phyloP scores from a whole-genome alignment of 2,888 invertebrate species.

The Agriopis aurantiaria region DNA sequence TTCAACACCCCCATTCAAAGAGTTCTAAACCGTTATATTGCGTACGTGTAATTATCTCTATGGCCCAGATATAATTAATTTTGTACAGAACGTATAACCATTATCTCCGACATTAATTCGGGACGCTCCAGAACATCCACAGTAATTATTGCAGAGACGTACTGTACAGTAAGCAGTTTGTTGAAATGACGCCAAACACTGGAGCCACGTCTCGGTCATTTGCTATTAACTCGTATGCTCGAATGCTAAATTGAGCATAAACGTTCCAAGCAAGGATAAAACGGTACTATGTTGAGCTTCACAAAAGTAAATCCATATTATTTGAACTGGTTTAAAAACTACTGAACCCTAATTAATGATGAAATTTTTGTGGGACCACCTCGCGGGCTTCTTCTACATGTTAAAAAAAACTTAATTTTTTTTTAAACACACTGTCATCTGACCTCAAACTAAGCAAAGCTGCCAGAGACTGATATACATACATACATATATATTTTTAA shows the following conservation, averaged over 20 bases:
- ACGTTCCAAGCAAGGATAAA: background rate
- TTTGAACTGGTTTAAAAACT: no score
- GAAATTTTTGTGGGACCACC: no score
- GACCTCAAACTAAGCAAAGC: no score
- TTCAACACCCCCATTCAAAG: background rate
- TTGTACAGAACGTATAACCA: constrained; percentile 25
- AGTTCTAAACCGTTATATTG: constrained; percentile 4
- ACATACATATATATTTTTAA: no score
- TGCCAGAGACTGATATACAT: no score
- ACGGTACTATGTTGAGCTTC: background rate
- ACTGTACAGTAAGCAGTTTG: constrained; percentile 26
- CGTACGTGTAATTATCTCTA: constrained; percentile 15
- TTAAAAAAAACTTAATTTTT: no score
- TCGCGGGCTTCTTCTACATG: no score
- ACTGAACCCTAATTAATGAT: no score
- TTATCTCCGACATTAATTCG: constrained; percentile 23
- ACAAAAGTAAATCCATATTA: background rate
- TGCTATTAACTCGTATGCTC: constrained; percentile 25
- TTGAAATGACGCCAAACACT: constrained; percentile 32
- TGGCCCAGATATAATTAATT: constrained; percentile 26
- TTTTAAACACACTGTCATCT: no score
- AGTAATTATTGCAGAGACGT: constrained; percentile 28
- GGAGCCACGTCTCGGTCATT: constrained; percentile 26
- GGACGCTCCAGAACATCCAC: constrained; percentile 23
- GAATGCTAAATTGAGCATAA: constrained; percentile 16